These are phyloP conservation scores for Puma concolor DNA, from an alignment of 2,113 vertebrate genomes.

Conservation along the genomic window DNA sequence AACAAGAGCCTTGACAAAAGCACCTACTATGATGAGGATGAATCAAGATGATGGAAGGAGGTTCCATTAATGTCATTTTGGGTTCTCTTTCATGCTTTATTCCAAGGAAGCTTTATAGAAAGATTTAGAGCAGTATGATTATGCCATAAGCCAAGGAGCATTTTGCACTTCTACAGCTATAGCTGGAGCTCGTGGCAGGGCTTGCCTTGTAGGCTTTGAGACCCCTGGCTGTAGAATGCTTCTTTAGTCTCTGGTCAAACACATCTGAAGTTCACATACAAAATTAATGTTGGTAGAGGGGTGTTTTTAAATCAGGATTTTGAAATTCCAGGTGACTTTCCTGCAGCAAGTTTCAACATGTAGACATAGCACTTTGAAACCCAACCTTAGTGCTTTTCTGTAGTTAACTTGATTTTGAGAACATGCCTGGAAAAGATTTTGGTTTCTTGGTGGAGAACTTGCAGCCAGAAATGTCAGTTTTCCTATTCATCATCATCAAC, in stretches of 20 bases:
- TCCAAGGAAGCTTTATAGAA: background rate
- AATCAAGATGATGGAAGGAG: background rate
- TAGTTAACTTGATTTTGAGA: conserved; percentile 35
- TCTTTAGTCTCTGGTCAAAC: conserved; percentile 8
- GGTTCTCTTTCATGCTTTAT: background rate
- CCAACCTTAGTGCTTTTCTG: background rate
- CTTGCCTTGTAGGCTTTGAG: background rate
- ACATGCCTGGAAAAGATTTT: conserved; percentile 10
- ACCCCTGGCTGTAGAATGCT: background rate
- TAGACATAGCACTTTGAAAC: background rate
- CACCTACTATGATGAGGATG: background rate
- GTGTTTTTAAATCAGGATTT: conserved; percentile 51
- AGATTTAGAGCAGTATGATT: background rate
- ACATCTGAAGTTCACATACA: conserved; percentile 50
- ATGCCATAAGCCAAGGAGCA: background rate
- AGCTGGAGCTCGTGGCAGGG: background rate
- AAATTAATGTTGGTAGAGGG: conserved; percentile 46
- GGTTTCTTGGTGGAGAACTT: conserved; percentile 36
- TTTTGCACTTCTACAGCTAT: background rate
- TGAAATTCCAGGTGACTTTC: background rate
- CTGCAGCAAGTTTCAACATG: conserved; percentile 18
- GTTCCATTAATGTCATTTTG: background rate
- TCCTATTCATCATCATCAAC: conserved; percentile 51
- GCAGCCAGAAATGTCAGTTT: conserved; percentile 2
- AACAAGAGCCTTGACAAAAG: background rate